These are phyloP conservation scores for Morpho helenor DNA, from an alignment of 2,888 invertebrate genomes.

Conservation along the genomic window DNA sequence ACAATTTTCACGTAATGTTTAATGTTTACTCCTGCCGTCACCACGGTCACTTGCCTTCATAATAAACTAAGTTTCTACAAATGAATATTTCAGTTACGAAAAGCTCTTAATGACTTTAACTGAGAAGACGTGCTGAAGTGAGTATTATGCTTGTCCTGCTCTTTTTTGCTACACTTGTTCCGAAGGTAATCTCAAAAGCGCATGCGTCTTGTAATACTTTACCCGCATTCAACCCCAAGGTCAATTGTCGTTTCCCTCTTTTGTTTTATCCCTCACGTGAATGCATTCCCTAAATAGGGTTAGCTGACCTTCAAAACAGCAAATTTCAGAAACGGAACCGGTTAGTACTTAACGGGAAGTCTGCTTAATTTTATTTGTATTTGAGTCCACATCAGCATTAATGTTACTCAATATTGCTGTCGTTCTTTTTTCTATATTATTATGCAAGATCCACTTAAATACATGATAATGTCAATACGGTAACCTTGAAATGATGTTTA, in stretches of 20 bases:
- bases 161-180: constrained; percentile 7
- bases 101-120: too few species aligned
- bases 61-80: too few species aligned
- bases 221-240: constrained; percentile 32
- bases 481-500: constrained; percentile 9
- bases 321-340: constrained; percentile 31
- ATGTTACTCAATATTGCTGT: constrained; percentile 2
- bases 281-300: constrained; percentile 36
- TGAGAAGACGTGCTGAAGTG: too few species aligned
- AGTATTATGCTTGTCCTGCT: too few species aligned
- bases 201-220: constrained; percentile 43
- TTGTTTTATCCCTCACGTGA: constrained; percentile 21
- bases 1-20: too few species aligned
- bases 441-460: constrained; percentile 5
- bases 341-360: constrained; percentile 22
- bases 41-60: too few species aligned
- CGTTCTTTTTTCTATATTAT: constrained; percentile 2
- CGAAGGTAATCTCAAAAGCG: constrained; percentile 46
- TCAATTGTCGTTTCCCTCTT: constrained; percentile 29
- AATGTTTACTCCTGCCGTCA: too few species aligned
- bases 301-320: constrained; percentile 39
- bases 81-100: too few species aligned
- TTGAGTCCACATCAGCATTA: background rate
- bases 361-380: background rate
- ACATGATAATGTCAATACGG: constrained; percentile 3